Evolutionary conservation across 2,797 vertebrate genomes (phyloP), one percentile per base, ranked within the genome.

Genomic region (Sebastiscus albofasciatus): DNA sequence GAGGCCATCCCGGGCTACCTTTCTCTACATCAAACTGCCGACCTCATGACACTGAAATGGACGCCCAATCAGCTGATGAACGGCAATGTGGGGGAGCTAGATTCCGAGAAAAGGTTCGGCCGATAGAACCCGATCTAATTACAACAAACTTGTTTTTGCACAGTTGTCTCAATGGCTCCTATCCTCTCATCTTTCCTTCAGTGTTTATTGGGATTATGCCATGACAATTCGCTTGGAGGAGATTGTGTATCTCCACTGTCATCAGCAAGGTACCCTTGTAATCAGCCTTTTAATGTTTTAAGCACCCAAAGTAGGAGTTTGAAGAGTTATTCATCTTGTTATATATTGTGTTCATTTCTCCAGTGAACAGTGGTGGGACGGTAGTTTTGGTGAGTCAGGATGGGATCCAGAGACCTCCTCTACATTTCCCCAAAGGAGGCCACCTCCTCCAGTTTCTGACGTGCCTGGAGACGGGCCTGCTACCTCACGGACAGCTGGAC

Each of bases 21-120:
- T 59, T 99, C 98, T 60, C 96, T 99, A 9, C 99, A 99, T 90
- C 99, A 99, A 91, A 97, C 98, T 1, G 98, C 98, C 0, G 98
- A 99, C 34, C 88, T 97, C 81, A 99, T 99, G 98, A 98, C 98
- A 0, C 90, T 99, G 72, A 99, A 99, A 90, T 99, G 99, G 99
- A 99, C 99, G 0, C 99, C 99, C 26, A 99, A 99, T 93, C 99
- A 99, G 93, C 96, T 99, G 89, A 99, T 99, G 99, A 99, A 99
- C 0, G 97, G 99, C 72, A 98, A 97, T 0, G 92, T 99, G 88
- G 98, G 97, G 3, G 98, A 99, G 84, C 89, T 99, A 62, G 98
- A 99, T 85, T 98, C 98, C 0, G 98, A 99, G 93, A 99, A 96
- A 92, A 99, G 98, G 99, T 94, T 5, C 6, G 85, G 52, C 8